Percentiles rank a stretch among this genome's conserved stretches.
Conservation (phyloP, 1,140 invertebrate species). For the Heterodera schachtii region DNA sequence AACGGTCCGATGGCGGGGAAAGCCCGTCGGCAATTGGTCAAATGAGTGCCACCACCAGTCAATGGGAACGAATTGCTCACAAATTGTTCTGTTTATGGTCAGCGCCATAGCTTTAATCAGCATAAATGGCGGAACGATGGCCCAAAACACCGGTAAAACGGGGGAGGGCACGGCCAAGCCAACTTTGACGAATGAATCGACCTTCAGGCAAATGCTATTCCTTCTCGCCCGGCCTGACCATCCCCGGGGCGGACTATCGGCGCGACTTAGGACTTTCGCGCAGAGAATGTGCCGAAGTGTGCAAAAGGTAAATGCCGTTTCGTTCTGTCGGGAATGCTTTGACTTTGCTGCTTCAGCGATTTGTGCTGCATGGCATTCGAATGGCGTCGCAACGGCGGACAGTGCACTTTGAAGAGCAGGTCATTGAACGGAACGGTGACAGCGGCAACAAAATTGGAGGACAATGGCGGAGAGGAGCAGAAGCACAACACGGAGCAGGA, state of each 20-base stretch:
- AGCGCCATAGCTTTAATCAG: background rate
- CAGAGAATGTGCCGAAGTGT: conserved; percentile 42
- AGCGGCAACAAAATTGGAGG: background rate
- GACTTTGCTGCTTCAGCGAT: conserved; percentile 20
- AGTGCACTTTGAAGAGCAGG: conserved; percentile 49
- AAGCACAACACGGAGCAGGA: background rate
- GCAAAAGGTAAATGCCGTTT: conserved; percentile 30
- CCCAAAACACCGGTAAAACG: background rate
- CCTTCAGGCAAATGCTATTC: conserved; percentile 37
- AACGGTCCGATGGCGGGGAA: too few species aligned
- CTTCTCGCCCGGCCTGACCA: conserved; percentile 49
- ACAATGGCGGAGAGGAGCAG: background rate
- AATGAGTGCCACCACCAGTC: background rate
- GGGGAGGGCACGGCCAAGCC: background rate
- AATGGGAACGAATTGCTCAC: background rate
- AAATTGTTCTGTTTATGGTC: background rate
- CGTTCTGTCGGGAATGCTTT: background rate
- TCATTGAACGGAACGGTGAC: conserved; percentile 50
- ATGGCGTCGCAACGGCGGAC: conserved; percentile 32
- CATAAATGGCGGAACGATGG: background rate
- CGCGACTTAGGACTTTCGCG: conserved; percentile 42
- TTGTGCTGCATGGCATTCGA: conserved; percentile 52
- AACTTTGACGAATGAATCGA: too few species aligned
- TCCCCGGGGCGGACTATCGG: conserved; percentile 46
- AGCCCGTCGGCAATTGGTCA: background rate